These are phyloP conservation scores for Agriopis aurantiaria DNA, from an alignment of 2,888 invertebrate genomes.

Conservation along the genomic window DNA sequence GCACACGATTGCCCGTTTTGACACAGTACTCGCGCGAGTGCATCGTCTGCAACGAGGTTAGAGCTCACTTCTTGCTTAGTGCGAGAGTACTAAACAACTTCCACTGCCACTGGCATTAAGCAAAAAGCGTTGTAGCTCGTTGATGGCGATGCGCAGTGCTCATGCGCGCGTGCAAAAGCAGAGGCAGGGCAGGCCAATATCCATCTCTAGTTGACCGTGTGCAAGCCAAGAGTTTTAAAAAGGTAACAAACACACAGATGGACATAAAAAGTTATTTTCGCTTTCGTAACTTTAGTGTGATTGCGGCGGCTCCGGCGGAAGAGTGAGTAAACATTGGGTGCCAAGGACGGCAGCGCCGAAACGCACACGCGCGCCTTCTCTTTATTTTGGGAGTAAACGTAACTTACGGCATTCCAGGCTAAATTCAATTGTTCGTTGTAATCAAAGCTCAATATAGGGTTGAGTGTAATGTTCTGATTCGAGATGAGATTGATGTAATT, in stretches of 20 bases:
- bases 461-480: background rate
- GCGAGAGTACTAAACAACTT: too few relatives aligned
- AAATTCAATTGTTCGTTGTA: slow-evolving; percentile 11
- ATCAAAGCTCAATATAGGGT: background rate
- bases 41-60: too few relatives aligned
- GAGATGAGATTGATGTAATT: background rate
- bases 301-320: background rate
- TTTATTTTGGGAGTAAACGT: slow-evolving; percentile 27
- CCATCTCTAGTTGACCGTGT: too few relatives aligned
- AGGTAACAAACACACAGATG: background rate
- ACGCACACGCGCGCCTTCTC: background rate
- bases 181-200: too few relatives aligned
- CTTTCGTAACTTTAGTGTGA: background rate
- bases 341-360: slow-evolving; percentile 10
- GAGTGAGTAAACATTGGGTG: slow-evolving; percentile 7
- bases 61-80: too few relatives aligned
- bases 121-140: too few relatives aligned
- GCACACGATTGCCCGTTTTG: too few relatives aligned
- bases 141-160: too few relatives aligned
- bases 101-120: too few relatives aligned
- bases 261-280: background rate
- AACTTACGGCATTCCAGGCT: slow-evolving; percentile 7
- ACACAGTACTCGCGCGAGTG: too few relatives aligned
- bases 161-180: too few relatives aligned
- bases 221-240: background rate